Percentiles rank a stretch among this genome's conserved stretches.
phyloP scores from a whole-genome alignment of 1,140 invertebrate genomes.

The Parapsyche elsis region DNA sequence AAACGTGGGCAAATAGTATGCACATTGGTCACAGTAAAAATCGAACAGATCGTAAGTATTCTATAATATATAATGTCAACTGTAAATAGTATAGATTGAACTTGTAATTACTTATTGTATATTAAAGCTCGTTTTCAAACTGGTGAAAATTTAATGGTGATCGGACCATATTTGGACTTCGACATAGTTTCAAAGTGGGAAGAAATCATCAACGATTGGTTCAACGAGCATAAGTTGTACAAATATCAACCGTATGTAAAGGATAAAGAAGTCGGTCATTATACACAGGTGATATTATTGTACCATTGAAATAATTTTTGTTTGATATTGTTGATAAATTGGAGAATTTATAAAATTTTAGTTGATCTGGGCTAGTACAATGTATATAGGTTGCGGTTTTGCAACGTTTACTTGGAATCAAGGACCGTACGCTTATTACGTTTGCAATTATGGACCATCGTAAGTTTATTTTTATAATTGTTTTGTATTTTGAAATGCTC shows the following conservation, averaged over 20 bases:
- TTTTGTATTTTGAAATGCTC: background rate
- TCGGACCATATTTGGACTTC: background rate
- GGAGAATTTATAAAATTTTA: background rate
- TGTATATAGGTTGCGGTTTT: slow-evolving; percentile 20
- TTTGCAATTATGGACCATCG: slow-evolving; percentile 24
- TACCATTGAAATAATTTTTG: background rate
- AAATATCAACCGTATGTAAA: slow-evolving; percentile 13
- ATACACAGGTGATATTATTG: background rate
- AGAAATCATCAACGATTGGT: slow-evolving; percentile 10
- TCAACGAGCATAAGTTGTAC: slow-evolving; percentile 24
- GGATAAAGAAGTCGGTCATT: slow-evolving; percentile 5
- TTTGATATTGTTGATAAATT: background rate
- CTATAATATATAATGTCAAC: background rate
- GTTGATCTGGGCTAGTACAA: slow-evolving; percentile 26
- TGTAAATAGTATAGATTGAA: background rate
- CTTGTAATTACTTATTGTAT: background rate
- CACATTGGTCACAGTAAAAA: slow-evolving; percentile 20
- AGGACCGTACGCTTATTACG: background rate
- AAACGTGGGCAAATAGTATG: slow-evolving; percentile 31
- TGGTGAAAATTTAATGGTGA: slow-evolving; percentile 6
- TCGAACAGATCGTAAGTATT: slow-evolving; percentile 10
- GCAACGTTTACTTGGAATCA: background rate
- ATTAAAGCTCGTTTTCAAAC: background rate
- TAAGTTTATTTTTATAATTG: slow-evolving; percentile 15
- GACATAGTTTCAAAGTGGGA: slow-evolving; percentile 3